Percentiles rank a stretch among this genome's conserved stretches.
These are phyloP conservation scores for Nesospiza acunhae DNA, from an alignment of 2,113 vertebrate species.

Conservation along the genomic window DNA sequence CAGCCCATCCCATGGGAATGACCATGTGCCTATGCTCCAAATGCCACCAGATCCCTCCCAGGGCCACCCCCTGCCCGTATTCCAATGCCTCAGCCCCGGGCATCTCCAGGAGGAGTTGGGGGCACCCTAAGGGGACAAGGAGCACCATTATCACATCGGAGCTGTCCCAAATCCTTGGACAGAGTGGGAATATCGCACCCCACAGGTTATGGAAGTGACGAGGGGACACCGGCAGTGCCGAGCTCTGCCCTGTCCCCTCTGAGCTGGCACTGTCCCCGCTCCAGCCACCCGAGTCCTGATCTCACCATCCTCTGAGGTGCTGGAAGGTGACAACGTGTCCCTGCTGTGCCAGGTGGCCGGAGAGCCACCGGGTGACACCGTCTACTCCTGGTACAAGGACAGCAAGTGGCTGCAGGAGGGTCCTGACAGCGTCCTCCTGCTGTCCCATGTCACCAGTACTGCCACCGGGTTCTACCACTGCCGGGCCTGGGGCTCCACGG, in stretches of 20 bases:
- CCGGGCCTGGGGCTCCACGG: neutral
- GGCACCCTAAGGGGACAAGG: neutral
- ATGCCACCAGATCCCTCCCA: neutral
- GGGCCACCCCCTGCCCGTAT: rapidly evolving
- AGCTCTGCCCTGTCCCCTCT: neutral
- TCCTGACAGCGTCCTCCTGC: neutral
- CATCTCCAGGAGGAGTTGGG: neutral
- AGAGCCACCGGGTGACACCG: rapidly evolving
- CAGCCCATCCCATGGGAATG: too few relatives aligned
- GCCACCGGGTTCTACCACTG: constrained; percentile 72
- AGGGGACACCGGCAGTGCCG: neutral
- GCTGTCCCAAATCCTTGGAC: neutral
- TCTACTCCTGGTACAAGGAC: constrained; percentile 59
- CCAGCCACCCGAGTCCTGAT: constrained; percentile 34
- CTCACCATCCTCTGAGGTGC: neutral
- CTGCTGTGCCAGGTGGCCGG: constrained; percentile 15
- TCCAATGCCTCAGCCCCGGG: neutral
- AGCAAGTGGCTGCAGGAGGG: constrained; percentile 9
- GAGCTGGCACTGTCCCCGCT: neutral
- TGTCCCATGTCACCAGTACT: neutral
- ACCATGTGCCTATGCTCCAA: too few relatives aligned
- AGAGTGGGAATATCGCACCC: neutral
- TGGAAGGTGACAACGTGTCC: constrained; percentile 1
- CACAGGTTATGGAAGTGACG: rapidly evolving
- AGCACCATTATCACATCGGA: rapidly evolving